A percentile compares a stretch with the other conserved stretches of the same genome.
These are phyloP conservation scores for Acrobasis repandana DNA, from an alignment of 2,888 invertebrate species.

Conservation along the genomic window DNA sequence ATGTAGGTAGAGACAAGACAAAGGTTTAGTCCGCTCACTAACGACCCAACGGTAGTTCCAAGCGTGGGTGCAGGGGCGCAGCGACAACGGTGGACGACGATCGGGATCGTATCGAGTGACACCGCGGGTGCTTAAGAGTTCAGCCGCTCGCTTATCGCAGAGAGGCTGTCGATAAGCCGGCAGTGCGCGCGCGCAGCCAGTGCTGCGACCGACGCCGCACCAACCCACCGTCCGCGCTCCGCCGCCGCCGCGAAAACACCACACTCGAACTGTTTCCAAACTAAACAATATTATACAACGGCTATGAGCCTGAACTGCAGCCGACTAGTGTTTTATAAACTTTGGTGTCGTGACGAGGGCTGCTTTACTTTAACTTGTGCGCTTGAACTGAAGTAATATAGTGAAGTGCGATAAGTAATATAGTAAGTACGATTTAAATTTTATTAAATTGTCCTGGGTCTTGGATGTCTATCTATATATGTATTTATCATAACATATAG, in stretches of 20 bases:
- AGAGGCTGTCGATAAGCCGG: slow-evolving; percentile 65
- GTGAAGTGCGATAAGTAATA: slow-evolving; percentile 21
- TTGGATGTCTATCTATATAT: no score
- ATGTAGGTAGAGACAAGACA: background rate
- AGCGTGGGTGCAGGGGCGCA: background rate
- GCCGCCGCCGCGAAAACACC: slow-evolving; percentile 34
- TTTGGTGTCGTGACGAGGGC: slow-evolving; percentile 58
- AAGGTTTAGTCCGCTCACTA: background rate
- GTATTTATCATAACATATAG: no score
- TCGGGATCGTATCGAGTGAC: slow-evolving; percentile 19
- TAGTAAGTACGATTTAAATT: slow-evolving; percentile 25
- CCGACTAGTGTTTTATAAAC: slow-evolving; percentile 65
- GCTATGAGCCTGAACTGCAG: slow-evolving; percentile 57
- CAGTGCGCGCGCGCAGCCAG: slow-evolving; percentile 60
- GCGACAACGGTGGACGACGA: background rate
- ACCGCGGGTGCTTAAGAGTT: slow-evolving; percentile 44
- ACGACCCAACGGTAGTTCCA: background rate
- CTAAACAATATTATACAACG: slow-evolving; percentile 57
- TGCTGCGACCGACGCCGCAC: slow-evolving; percentile 62
- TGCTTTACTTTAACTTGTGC: slow-evolving; percentile 56
- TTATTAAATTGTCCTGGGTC: no score
- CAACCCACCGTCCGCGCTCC: slow-evolving; percentile 38
- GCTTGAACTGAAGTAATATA: slow-evolving; percentile 36
- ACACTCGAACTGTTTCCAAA: slow-evolving; percentile 47
- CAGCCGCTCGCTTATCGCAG: slow-evolving; percentile 66